Base-by-base conservation (phyloP, 2,797 vertebrate species). In the Merluccius polli region DNA sequence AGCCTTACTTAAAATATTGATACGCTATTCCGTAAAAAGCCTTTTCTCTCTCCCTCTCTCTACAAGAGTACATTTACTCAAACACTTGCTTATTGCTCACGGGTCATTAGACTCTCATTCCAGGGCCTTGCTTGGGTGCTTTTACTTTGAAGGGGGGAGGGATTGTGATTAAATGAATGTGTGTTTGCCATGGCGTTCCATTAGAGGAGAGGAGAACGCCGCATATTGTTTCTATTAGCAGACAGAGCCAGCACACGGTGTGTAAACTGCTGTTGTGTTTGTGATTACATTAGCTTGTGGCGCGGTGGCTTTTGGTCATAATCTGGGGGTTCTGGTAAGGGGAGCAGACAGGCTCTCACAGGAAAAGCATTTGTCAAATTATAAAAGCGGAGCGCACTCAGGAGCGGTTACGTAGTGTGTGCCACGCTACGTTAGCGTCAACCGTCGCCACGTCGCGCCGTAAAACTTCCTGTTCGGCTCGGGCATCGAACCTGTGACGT, bases 1-100 rank as follows among this genome's bases (percentile, higher is more conserved):
- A 95, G 95, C 95, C 94, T 94, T 94, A 95, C 97, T 97, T 98
- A 96, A 98, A 98, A 98, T 98, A 98, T 98, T 98, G 96, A 98
- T 98, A 98, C 93, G 95, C 94, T 95, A 93, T 95, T 96, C 94
- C 89, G 94, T 96, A 96, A 98, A 97, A 97, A 95, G 93, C 95
- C 95, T 95, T 94, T 94, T 84, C 67, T 68, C 29, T 31, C 29
- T 21, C 68, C 4, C 67, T 30, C 67, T 30, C 67, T 35, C n/a
- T 36, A 12, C 93, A 81, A 89, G 89, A 94, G 93, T 94, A 94
- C 95, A 95, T 97, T 96, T 94, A 95, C 94, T 95, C 95, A 96
- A 98, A 98, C 96, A 96, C 95, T 96, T 96, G 95, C 95, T 97
- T 96, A 97, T 95, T 97, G 95, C 95, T 95, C 95, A 95, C 88